phyloP scores from a whole-genome alignment of 2,888 invertebrate genomes.

The Epistrophe grossulariae region DNA sequence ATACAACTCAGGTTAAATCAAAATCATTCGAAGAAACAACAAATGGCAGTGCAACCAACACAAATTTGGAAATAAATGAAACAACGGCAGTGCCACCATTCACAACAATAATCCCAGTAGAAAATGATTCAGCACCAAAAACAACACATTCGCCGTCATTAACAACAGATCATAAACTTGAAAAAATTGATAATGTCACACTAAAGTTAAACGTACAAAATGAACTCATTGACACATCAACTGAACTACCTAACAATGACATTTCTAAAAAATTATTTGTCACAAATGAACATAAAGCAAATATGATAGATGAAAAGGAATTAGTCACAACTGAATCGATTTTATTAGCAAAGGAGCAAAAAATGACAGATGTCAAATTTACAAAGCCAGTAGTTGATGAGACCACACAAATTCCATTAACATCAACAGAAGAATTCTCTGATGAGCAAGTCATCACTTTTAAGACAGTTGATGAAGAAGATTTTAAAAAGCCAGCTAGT shows the following conservation, averaged over 20 bases:
- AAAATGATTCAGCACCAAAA: constrained; percentile 8
- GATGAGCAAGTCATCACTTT: constrained; percentile 13
- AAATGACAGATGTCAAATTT: constrained; percentile 13
- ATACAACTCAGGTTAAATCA: neutral
- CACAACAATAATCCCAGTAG: neutral
- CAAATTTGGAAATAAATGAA: neutral
- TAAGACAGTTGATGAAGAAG: constrained; percentile 14
- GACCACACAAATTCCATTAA: constrained; percentile 10
- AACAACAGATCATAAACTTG: neutral
- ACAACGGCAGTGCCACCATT: neutral
- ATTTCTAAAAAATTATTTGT: constrained; percentile 5
- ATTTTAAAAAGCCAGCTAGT: neutral
- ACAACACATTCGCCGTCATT: neutral
- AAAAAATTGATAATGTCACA: constrained; percentile 2
- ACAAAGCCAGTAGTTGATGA: constrained; percentile 16
- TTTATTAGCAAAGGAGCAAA: neutral
- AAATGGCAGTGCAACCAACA: neutral
- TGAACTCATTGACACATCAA: neutral
- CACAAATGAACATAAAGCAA: neutral
- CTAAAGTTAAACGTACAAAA: neutral
- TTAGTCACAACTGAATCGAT: neutral
- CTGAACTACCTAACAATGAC: neutral
- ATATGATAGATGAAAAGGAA: neutral
- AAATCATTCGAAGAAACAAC: neutral
- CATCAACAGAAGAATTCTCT: constrained; percentile 38